Evolutionary conservation across 30 jellyfish, hydroid and myxozoan genomes (phyloP), one percentile per base, ranked within the genome.

Genomic region (Turritopsis rubra): DNA sequence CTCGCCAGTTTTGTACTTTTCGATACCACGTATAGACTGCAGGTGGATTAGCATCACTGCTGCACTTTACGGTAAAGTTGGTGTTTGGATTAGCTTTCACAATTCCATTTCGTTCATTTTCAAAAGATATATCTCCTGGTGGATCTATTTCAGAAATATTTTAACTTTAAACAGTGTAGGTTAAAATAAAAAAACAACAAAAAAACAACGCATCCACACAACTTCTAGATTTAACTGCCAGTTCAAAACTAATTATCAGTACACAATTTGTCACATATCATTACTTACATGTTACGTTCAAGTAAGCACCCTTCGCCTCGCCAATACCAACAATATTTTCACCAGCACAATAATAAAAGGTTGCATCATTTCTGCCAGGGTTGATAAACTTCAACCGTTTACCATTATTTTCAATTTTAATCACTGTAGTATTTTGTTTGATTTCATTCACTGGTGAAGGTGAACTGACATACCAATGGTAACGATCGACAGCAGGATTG

Each of bases 291-390:
- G 88, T 85, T 21, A 92, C 96, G 21, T 53, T 84, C 5, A 92
- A 54, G 81, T 80, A 77, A 16, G 94, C 96, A 41, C 84, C 89
- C 20, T 89, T 88, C 21, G 83, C 87, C 0, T 29, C 81, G 7
- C 98, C 98, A 21, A 68, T 79, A 19, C 96, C 98, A 54, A 79
- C 89, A 1, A 87, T 53, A 83, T 88, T 92, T n/a, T 77, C 79
- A 1, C 96, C 98, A 28, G 95, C 95, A 73, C 98, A 92, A 65
- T 66, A 82, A 29, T 82, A 82, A n/a, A 65, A n/a, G 13, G 7
- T 71, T 24, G 88, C 84, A 9, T 20, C 3, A 25, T 73, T 19
- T 7, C 87, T 77, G 20, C 52, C 30, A 0, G 88, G 88, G 19
- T 82, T 82, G 24, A 82, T 24, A 71, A 82, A 82, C 23, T 65